Percentiles rank a stretch among this genome's conserved stretches.
These are phyloP conservation scores for Escarpia spicata DNA, from an alignment of 2,888 invertebrate genomes.

Conservation along the genomic window DNA sequence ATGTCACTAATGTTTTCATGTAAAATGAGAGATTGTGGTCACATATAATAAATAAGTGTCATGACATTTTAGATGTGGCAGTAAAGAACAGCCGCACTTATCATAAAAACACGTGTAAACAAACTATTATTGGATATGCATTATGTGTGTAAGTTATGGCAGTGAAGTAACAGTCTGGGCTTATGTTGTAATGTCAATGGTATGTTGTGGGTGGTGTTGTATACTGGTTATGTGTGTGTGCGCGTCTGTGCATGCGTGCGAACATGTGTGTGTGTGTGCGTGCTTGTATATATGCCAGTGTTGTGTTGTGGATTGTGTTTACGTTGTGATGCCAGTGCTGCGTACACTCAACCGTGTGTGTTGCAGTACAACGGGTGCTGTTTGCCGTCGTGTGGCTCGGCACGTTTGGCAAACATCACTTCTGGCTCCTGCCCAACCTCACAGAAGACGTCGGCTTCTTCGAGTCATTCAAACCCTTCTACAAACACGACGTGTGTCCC, in stretches of 20 bases:
- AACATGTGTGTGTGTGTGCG: too few relatives aligned
- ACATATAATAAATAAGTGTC: background rate
- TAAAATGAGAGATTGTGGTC: background rate
- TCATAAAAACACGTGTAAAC: background rate
- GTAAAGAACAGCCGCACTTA: background rate
- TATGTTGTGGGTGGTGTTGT: background rate
- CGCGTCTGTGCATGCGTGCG: too few relatives aligned
- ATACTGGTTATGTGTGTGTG: background rate
- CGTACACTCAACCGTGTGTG: conserved; percentile 23
- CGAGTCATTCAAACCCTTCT: conserved; percentile 97
- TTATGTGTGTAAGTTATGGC: background rate
- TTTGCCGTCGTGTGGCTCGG: conserved; percentile 91
- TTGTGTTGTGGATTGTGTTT: background rate
- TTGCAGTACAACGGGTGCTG: conserved; percentile 81
- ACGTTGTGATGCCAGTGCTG: background rate
- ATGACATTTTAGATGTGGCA: background rate
- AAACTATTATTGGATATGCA: background rate
- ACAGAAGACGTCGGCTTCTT: conserved; percentile 99
- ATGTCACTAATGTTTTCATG: background rate
- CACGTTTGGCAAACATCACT: conserved; percentile 88
- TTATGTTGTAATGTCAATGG: background rate
- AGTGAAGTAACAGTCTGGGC: background rate
- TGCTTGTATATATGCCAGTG: background rate
- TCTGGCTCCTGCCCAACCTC: conserved; percentile 98
- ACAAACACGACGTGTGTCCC: conserved; percentile 67